A percentile compares a stretch with the other conserved stretches of the same genome.
phyloP scores from a whole-genome alignment of 2,888 invertebrate genomes.

The Ernsta delagoae region DNA sequence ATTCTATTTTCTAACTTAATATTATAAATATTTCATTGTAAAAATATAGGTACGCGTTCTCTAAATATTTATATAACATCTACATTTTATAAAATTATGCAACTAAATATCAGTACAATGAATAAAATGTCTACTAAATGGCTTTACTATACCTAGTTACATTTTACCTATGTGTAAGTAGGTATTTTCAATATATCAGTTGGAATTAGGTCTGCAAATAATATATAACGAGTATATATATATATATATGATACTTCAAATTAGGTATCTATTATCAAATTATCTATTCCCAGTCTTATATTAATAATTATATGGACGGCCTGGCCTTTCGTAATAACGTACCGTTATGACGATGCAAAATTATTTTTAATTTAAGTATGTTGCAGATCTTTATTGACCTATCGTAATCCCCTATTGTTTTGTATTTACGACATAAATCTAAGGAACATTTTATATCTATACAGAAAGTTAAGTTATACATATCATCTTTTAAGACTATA shows the following conservation, averaged over 20 bases:
- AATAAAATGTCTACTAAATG: slow-evolving; percentile 46
- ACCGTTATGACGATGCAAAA: slow-evolving; percentile 5
- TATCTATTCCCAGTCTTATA: slow-evolving; percentile 69
- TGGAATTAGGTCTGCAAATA: slow-evolving; percentile 13
- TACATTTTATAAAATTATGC: slow-evolving; percentile 55
- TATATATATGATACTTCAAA: too few species aligned
- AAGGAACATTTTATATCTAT: slow-evolving; percentile 50
- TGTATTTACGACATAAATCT: slow-evolving; percentile 1
- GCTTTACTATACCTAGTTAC: slow-evolving; percentile 45
- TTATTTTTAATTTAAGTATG: not conserved
- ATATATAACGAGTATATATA: too few species aligned
- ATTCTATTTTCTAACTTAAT: slow-evolving; percentile 60
- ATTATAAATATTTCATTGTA: slow-evolving; percentile 74
- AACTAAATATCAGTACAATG: slow-evolving; percentile 51
- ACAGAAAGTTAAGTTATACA: slow-evolving; percentile 22
- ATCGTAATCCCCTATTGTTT: not conserved
- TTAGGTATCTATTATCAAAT: slow-evolving; percentile 6
- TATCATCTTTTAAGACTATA: slow-evolving; percentile 38
- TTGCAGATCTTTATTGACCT: slow-evolving; percentile 39
- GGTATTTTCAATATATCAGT: slow-evolving; percentile 35
- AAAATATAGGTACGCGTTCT: slow-evolving; percentile 73
- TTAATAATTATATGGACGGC: slow-evolving; percentile 70
- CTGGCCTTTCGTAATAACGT: slow-evolving; percentile 58
- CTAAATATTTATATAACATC: slow-evolving; percentile 38
- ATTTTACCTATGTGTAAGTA: slow-evolving; percentile 41